A percentile compares a stretch with the other conserved stretches of the same genome.
Evolutionary conservation across 2,113 vertebrate species (phyloP).

Genomic region (Prietella phreatophila): DNA sequence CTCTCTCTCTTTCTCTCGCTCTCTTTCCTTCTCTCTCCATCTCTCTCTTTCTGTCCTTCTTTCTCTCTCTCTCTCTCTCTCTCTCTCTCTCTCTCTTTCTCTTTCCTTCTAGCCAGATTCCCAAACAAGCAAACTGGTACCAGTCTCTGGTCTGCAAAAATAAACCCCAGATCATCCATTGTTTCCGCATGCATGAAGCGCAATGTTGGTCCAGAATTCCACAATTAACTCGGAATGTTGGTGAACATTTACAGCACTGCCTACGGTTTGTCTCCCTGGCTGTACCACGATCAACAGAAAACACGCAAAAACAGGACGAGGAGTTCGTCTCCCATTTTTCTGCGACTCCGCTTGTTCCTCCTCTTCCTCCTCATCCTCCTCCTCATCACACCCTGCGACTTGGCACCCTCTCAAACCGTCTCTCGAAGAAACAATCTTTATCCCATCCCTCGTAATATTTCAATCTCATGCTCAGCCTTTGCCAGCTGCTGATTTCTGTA

Average conservation of each 20-base stretch:
- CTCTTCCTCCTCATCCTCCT: background rate
- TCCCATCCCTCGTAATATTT: slow-evolving; percentile 43
- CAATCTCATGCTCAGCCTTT: slow-evolving; percentile 37
- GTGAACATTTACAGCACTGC: slow-evolving; percentile 66
- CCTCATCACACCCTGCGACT: slow-evolving; percentile 42
- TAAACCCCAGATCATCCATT: slow-evolving; percentile 68
- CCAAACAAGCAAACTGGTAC: slow-evolving; percentile 68
- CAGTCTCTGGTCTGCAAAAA: slow-evolving; percentile 67
- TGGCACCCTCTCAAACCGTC: slow-evolving; percentile 47
- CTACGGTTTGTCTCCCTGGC: slow-evolving; percentile 61
- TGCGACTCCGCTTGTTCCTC: background rate
- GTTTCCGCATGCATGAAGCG: slow-evolving; percentile 60
- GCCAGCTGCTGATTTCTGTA: slow-evolving; percentile 60
- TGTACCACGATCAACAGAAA: slow-evolving; percentile 71
- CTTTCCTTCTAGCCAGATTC: slow-evolving; percentile 59
- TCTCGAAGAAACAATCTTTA: slow-evolving; percentile 45
- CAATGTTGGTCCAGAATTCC: slow-evolving; percentile 69
- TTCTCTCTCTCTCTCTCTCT: slow-evolving; percentile 28
- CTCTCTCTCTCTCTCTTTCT: slow-evolving; percentile 35
- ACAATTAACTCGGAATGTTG: slow-evolving; percentile 74
- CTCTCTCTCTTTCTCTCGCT: slow-evolving; percentile 39
- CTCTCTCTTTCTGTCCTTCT: slow-evolving; percentile 21
- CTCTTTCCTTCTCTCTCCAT: slow-evolving; percentile 25
- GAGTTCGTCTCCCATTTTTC: slow-evolving; percentile 54
- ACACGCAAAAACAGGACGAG: slow-evolving; percentile 68